Conservation (phyloP, 2,888 invertebrate species). For the Atrina japonica region DNA sequence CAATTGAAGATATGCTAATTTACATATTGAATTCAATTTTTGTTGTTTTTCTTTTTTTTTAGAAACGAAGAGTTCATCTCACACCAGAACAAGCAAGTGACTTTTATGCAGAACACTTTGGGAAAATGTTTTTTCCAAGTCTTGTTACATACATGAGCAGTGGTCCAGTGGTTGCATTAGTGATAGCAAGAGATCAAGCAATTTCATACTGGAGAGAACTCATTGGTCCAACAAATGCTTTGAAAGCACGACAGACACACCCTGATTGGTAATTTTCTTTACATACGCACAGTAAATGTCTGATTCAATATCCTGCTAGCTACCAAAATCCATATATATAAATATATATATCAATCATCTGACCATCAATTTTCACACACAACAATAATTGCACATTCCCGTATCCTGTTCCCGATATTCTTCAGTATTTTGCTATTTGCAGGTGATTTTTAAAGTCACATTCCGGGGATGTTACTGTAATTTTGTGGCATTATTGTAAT, state of each 20-base stretch:
- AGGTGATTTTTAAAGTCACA: too few species aligned
- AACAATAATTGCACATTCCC: too few species aligned
- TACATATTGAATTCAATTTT: too few species aligned
- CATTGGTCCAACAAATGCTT: constrained; percentile 86
- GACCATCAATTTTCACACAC: not conserved
- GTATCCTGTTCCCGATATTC: too few species aligned
- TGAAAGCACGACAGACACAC: constrained; percentile 84
- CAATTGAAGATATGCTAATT: too few species aligned
- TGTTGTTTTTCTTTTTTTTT: constrained; percentile 49
- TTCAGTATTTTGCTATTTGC: too few species aligned
- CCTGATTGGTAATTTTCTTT: constrained; percentile 83
- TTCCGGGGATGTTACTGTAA: too few species aligned
- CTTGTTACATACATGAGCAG: constrained; percentile 90
- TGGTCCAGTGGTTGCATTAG: constrained; percentile 87
- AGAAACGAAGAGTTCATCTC: constrained; percentile 87
- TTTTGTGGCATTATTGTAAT: too few species aligned
- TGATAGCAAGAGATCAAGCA: constrained; percentile 86
- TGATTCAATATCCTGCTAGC: too few species aligned
- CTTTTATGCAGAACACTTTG: constrained; percentile 89
- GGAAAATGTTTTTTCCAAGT: constrained; percentile 88
- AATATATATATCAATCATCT: not conserved
- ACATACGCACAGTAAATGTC: not conserved
- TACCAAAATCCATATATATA: not conserved
- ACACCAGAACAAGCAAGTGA: constrained; percentile 93
- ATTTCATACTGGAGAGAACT: constrained; percentile 88